phyloP scores from a whole-genome alignment of 2,113 vertebrate species.

The Mirza zaza region DNA sequence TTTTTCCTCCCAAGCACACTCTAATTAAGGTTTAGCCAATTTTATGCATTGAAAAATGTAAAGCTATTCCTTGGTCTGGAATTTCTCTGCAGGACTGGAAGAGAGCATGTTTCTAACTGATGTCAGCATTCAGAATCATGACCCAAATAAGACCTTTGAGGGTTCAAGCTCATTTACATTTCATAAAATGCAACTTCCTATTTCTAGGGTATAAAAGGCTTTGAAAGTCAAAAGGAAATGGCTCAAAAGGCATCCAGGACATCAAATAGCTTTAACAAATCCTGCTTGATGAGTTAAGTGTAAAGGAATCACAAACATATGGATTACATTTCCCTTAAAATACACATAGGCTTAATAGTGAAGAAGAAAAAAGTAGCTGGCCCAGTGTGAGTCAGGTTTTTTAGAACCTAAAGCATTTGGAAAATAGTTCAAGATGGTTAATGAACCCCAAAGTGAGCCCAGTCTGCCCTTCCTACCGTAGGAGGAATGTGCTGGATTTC shows the following conservation, averaged over 20 bases:
- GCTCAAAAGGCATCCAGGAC: constrained; percentile 54
- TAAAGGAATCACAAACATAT: constrained; percentile 68
- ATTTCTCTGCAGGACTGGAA: background rate
- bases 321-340: constrained; percentile 69
- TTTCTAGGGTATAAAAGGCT: constrained; percentile 66
- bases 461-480: background rate
- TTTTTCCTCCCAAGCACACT: background rate
- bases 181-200: constrained; percentile 69
- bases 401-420: constrained; percentile 51
- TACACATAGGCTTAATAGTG: constrained; percentile 59
- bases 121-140: constrained; percentile 52
- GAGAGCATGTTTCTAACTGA: constrained; percentile 30
- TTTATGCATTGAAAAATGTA: constrained; percentile 31
- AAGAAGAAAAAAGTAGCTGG: constrained; percentile 28
- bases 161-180: constrained; percentile 61
- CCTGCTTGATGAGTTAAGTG: constrained; percentile 67
- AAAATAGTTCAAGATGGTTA: constrained; percentile 60
- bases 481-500: background rate
- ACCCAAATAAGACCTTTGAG: constrained; percentile 56
- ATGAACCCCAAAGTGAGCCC: constrained; percentile 17
- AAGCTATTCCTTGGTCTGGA: background rate
- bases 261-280: constrained; percentile 69
- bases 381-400: constrained; percentile 43
- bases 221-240: constrained; percentile 54
- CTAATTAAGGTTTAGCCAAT: constrained; percentile 25